These are phyloP conservation scores for Callionymus lyra DNA, from an alignment of 2,113 vertebrate species.

Conservation along the genomic window DNA sequence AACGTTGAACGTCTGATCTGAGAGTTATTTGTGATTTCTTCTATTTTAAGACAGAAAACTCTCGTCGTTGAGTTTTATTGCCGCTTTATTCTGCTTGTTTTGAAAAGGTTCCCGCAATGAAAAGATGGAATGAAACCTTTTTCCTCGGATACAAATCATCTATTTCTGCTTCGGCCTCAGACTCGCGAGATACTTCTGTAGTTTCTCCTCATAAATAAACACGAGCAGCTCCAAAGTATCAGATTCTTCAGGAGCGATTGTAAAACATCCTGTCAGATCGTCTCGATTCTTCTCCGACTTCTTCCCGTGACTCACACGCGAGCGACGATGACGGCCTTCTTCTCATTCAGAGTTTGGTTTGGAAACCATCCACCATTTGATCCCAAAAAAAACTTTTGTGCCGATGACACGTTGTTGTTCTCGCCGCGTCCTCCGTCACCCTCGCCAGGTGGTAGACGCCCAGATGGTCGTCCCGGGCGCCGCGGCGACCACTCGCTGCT, in stretches of 20 bases:
- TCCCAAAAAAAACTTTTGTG: conserved; percentile 18
- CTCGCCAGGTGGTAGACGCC: conserved; percentile 34
- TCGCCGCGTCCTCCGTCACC: conserved; percentile 31
- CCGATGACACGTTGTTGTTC: conserved; percentile 28
- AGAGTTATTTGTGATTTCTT: too few relatives aligned
- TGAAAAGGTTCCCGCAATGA: too few relatives aligned
- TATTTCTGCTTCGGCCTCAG: not conserved
- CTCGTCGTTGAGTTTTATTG: too few relatives aligned
- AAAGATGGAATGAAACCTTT: too few relatives aligned
- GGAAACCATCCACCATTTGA: too few relatives aligned
- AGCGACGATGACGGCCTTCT: not conserved
- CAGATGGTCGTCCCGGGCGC: conserved; percentile 26
- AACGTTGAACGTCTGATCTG: too few relatives aligned
- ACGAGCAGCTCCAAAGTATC: not conserved
- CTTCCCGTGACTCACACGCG: not conserved
- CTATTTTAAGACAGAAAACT: too few relatives aligned
- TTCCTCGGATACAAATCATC: not conserved
- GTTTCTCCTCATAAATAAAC: conserved; percentile 1
- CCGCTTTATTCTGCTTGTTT: too few relatives aligned
- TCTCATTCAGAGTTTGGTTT: not conserved
- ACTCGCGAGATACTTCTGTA: not conserved
- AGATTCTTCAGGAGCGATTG: not conserved
- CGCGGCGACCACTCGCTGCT: too few relatives aligned
- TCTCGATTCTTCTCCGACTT: not conserved
- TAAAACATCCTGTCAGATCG: conserved; percentile 1